phyloP scores from a whole-genome alignment of 2,113 vertebrate genomes.

The Machaerirhynchus nigripectus region DNA sequence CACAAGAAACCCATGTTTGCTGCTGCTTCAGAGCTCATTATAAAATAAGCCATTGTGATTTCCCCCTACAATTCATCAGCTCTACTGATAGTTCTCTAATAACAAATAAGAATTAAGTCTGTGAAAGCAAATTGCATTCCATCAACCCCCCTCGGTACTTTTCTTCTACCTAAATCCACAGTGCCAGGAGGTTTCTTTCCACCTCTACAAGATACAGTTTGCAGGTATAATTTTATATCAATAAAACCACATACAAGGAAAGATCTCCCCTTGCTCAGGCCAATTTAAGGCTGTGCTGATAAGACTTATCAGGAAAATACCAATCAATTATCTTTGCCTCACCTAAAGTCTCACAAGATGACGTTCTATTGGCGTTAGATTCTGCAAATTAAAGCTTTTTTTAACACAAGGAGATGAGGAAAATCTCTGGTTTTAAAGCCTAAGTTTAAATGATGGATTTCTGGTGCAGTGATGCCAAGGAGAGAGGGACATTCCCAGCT shows the following conservation, averaged over 20 bases:
- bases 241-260: not conserved
- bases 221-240: not conserved
- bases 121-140: not conserved
- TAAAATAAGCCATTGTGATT: not conserved
- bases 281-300: not conserved
- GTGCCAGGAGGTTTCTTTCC: not conserved
- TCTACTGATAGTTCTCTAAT: not conserved
- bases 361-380: not conserved
- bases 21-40: not conserved
- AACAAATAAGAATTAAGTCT: not conserved
- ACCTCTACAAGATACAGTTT: not conserved
- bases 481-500: not conserved
- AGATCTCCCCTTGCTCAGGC: not conserved
- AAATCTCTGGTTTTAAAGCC: not conserved
- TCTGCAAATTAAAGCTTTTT: not conserved
- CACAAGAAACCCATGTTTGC: not conserved
- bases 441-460: not conserved
- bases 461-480: not conserved
- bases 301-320: not conserved
- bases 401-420: not conserved
- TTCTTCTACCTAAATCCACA: not conserved
- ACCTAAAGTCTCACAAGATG: not conserved
- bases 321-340: not conserved
- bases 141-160: not conserved
- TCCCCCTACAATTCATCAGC: not conserved